These are phyloP conservation scores for mouse (Mus musculus) DNA, from an alignment of 2,113 vertebrate genomes.

Conservation along the genomic window DNA sequence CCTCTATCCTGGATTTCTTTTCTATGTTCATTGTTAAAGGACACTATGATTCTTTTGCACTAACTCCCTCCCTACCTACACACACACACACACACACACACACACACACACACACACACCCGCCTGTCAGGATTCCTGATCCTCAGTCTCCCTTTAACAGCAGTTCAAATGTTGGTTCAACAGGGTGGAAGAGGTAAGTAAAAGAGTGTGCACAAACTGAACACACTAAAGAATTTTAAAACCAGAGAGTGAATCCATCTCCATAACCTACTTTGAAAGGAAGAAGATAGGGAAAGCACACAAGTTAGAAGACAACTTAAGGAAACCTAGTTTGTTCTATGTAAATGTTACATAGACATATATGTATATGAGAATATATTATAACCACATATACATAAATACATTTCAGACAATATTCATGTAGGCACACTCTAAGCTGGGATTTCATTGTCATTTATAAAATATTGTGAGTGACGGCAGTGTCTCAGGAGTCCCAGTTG, in stretches of 20 bases:
- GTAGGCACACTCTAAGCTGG: background rate
- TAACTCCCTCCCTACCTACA: background rate
- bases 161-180: slow-evolving; percentile 26
- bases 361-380: background rate
- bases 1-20: background rate
- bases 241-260: background rate
- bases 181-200: background rate
- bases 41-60: background rate
- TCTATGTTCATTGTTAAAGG: slow-evolving; percentile 29
- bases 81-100: background rate
- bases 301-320: background rate
- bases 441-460: background rate
- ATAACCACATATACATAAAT: background rate
- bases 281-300: background rate
- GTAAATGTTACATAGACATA: background rate
- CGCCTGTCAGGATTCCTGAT: background rate
- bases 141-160: slow-evolving; percentile 5
- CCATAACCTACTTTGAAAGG: background rate
- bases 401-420: background rate
- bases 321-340: background rate
- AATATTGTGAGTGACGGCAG: background rate
- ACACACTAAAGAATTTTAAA: slow-evolving; percentile 1
- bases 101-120: background rate
- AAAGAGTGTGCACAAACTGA: background rate
- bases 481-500: background rate